Base-by-base conservation (phyloP, 2,113 vertebrate genomes). In the Pseudopodoces humilis region DNA sequence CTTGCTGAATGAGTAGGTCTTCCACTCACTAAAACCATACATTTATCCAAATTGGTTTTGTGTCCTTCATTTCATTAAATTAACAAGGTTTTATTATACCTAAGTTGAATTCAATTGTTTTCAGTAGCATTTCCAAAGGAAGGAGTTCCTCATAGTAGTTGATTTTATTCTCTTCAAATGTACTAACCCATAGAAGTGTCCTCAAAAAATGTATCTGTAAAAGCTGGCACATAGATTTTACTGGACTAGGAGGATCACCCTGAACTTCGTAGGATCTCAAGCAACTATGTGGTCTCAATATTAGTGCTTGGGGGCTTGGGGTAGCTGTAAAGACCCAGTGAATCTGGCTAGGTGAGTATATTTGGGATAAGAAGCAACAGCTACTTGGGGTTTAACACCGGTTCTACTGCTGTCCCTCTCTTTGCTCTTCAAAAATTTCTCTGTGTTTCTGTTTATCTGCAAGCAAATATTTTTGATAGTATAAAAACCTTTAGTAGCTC, bases 271-370 rank as follows among this genome's bases (percentile, higher is more conserved):
- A 70, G 27, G 23, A 64, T 31, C 35, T 55, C 37, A 56, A 16
- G 43, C 8, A 49, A 37, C n/a, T 15, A 11, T 60, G 20, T 4
- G 13, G 69, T 43, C 23, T 82, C 65, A 76, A 9, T 19, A 33
- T 41, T 6, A 39, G 55, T 19, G 55, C 60, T 33, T 19, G 33
- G 10, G 27, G 7, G 4, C 39, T 59, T 30, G 1, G 44, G 28
- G 21, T 2, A 0, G 27, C 31, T 76, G 47, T 62, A 82, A 77
- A 33, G 35, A 24, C 24, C 37, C 1, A 0, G 8, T 17, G 41
- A 62, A 39, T 23, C 22, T 13, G 10, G 3, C 12, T 7, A 39
- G 39, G 15, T 19, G 15, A n/a, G 37, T 30, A 83, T 68, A 88
- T 6, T 24, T 13, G 37, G 52, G 25, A 77, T 53, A 35, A 86